A percentile compares a stretch with the other conserved stretches of the same genome.
Evolutionary conservation across 1,140 invertebrate species (phyloP).

Genomic region (Tribolium madens): DNA sequence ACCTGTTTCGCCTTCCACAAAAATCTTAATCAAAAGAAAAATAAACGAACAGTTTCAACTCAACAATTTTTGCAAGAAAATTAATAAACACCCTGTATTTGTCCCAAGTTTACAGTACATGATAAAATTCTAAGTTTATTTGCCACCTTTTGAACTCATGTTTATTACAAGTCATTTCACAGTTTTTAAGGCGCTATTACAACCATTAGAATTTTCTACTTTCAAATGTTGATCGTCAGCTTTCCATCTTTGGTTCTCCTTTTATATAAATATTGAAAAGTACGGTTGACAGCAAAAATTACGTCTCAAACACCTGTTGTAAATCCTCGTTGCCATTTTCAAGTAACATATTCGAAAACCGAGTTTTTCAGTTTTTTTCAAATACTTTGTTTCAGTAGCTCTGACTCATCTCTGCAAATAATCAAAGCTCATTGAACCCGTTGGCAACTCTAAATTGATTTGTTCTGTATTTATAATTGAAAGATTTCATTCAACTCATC

Average conservation of each 20-base stretch:
- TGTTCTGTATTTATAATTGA: conserved; percentile 16
- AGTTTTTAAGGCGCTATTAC: no score
- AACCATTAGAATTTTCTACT: neutral
- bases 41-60: no score
- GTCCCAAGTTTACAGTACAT: no score
- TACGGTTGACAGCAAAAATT: neutral
- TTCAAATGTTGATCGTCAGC: neutral
- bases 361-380: no score
- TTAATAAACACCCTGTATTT: no score
- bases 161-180: no score
- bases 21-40: neutral
- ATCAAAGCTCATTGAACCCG: neutral
- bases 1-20: neutral
- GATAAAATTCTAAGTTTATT: no score
- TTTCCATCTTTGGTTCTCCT: neutral
- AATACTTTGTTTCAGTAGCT: no score
- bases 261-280: neutral
- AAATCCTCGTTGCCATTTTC: conserved; percentile 1
- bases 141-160: no score
- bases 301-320: conserved; percentile 2
- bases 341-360: neutral
- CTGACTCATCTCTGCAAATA: neutral
- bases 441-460: conserved; percentile 6
- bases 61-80: no score
- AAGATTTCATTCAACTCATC: conserved; percentile 9